Evolutionary conservation across 2,888 invertebrate species (phyloP).

Genomic region (Synergus gifuensis): DNA sequence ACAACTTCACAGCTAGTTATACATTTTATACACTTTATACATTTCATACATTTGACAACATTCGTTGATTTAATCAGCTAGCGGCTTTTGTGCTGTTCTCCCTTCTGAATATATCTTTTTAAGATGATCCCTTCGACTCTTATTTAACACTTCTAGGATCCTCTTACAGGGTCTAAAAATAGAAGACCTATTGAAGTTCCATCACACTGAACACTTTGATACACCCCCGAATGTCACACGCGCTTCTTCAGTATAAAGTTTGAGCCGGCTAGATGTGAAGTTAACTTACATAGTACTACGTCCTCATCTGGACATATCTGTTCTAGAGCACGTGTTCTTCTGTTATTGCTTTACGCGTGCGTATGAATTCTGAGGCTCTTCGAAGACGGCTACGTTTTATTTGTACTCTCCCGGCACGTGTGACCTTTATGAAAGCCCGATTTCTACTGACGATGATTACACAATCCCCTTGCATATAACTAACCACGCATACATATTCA

Average conservation of each 20-base stretch:
- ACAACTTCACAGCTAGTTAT: no score
- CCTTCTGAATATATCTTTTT: not conserved
- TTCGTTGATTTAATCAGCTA: no score
- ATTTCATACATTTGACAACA: no score
- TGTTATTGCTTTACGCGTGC: conserved; percentile 19
- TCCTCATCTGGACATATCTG: not conserved
- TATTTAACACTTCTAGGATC: not conserved
- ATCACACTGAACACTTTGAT: not conserved
- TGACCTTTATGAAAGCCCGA: conserved; percentile 58
- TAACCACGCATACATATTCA: conserved; percentile 42
- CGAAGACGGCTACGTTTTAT: not conserved
- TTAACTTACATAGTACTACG: not conserved
- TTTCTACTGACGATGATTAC: conserved; percentile 63
- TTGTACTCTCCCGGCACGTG: conserved; percentile 51
- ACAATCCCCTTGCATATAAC: conserved; percentile 56
- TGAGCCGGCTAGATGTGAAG: conserved; percentile 8
- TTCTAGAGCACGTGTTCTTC: conserved; percentile 1
- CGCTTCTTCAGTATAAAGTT: not conserved
- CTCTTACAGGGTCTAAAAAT: conserved; percentile 6
- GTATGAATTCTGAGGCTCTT: not conserved
- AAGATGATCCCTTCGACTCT: not conserved
- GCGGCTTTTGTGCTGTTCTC: not conserved
- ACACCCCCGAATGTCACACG: not conserved
- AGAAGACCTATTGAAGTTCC: not conserved
- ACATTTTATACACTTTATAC: no score